Percentiles rank a stretch among this genome's conserved stretches.
phyloP scores from a whole-genome alignment of 1,140 invertebrate species.

The Drosophila kikkawai region DNA sequence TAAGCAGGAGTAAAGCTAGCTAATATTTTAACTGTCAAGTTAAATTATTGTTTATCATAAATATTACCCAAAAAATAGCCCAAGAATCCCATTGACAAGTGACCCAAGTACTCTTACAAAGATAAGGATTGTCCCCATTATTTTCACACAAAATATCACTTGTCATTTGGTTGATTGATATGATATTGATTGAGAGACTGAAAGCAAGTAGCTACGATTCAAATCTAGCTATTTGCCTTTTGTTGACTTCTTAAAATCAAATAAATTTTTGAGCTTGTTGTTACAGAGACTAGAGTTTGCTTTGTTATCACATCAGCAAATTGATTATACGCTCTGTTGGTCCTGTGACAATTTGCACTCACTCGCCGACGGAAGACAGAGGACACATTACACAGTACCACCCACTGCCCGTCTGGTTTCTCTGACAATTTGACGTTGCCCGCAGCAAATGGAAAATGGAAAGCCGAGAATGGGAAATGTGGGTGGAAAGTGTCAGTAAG shows the following conservation, averaged over 20 bases:
- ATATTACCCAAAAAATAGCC: too few species aligned
- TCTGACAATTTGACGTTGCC: constrained; percentile 39
- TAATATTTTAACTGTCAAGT: too few species aligned
- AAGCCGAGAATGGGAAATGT: constrained; percentile 1
- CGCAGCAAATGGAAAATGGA: constrained; percentile 27
- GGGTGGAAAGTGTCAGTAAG: constrained; percentile 28
- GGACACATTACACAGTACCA: not conserved
- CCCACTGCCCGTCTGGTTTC: constrained; percentile 18
- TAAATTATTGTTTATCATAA: too few species aligned
- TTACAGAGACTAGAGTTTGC: constrained; percentile 26
- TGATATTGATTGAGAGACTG: not conserved
- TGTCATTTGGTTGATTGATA: constrained; percentile 5
- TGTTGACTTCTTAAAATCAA: constrained; percentile 24
- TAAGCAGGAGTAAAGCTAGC: too few species aligned
- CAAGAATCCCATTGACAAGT: too few species aligned
- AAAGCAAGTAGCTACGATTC: constrained; percentile 9
- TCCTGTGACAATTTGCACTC: constrained; percentile 29
- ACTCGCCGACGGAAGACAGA: not conserved
- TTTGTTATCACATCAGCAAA: constrained; percentile 53
- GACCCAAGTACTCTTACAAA: not conserved
- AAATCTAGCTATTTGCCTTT: not conserved
- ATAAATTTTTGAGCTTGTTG: constrained; percentile 48
- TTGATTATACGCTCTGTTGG: constrained; percentile 58
- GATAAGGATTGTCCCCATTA: not conserved
- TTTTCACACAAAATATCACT: not conserved